Percentiles rank a stretch among this genome's conserved stretches.
phyloP scores from a whole-genome alignment of 2,113 vertebrate species.

The Shinisaurus crocodilurus region DNA sequence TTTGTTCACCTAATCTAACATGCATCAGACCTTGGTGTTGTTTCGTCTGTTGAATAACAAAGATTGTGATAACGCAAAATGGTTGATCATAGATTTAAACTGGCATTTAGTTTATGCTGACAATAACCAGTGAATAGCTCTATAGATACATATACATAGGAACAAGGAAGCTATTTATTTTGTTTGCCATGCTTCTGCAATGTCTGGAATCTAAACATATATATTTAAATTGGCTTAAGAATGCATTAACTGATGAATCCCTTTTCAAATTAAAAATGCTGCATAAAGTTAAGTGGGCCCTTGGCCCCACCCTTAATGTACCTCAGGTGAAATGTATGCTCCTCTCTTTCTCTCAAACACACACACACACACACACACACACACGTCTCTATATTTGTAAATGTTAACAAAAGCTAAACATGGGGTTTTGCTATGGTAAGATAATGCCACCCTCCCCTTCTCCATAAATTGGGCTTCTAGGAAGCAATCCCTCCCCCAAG shows the following conservation, averaged over 20 bases:
- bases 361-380: background rate
- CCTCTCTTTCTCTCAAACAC: background rate
- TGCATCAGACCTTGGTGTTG: constrained; percentile 70
- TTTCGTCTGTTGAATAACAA: constrained; percentile 70
- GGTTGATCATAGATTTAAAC: constrained; percentile 78
- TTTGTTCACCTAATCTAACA: constrained; percentile 76
- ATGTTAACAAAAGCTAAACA: constrained; percentile 86
- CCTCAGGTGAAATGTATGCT: constrained; percentile 24
- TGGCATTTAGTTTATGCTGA: constrained; percentile 75
- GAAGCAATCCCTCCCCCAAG: constrained; percentile 87
- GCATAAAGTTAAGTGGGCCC: constrained; percentile 26
- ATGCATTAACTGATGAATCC: constrained; percentile 51
- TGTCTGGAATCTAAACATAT: constrained; percentile 53
- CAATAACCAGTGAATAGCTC: constrained; percentile 72
- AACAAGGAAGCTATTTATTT: constrained; percentile 50
- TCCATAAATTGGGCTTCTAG: constrained; percentile 90
- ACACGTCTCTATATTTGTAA: constrained; percentile 75
- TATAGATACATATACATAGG: constrained; percentile 49
- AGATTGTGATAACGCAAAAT: constrained; percentile 68
- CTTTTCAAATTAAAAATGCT: constrained; percentile 54
- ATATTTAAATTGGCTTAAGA: constrained; percentile 67
- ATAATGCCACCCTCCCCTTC: constrained; percentile 85
- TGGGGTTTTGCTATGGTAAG: constrained; percentile 79
- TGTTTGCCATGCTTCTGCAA: constrained; percentile 61
- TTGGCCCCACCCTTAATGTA: constrained; percentile 8